A percentile compares a stretch with the other conserved stretches of the same genome.
Evolutionary conservation across 2,888 invertebrate genomes (phyloP).

Genomic region (Clepsis dumicolana): DNA sequence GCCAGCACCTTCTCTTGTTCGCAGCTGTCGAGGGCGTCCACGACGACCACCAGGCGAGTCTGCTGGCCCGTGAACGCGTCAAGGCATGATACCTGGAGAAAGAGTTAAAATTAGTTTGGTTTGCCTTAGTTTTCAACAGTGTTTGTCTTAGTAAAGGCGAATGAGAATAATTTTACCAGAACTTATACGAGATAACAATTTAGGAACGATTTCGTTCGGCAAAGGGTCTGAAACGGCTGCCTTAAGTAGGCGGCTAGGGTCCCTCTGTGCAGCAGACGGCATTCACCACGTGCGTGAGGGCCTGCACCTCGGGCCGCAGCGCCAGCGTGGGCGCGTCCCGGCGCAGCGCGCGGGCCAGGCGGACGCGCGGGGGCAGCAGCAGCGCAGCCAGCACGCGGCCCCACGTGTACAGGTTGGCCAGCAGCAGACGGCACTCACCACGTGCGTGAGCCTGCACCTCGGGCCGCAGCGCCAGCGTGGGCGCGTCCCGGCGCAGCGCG

Average conservation of each 20-base stretch:
- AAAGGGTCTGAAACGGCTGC: too few relatives aligned
- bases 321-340: slow-evolving; percentile 95
- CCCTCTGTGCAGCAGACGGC: not conserved
- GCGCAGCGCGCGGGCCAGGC: slow-evolving; percentile 91
- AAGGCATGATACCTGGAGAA: slow-evolving; percentile 93
- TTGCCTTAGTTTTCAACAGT: slow-evolving; percentile 86
- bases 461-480: slow-evolving; percentile 92
- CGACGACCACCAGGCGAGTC: slow-evolving; percentile 97
- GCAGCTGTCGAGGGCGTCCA: slow-evolving; percentile 99
- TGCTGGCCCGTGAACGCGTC: slow-evolving; percentile 98
- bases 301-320: slow-evolving; percentile 93
- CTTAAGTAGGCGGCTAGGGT: too few relatives aligned
- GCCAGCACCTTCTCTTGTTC: slow-evolving; percentile 98
- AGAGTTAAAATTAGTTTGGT: not conserved
- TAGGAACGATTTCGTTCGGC: too few relatives aligned
- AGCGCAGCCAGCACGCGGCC: slow-evolving; percentile 88
- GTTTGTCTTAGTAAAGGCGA: too few relatives aligned
- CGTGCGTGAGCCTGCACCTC: slow-evolving; percentile 96
- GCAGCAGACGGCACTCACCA: slow-evolving; percentile 85
- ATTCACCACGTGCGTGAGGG: slow-evolving; percentile 94
- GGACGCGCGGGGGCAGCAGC: slow-evolving; percentile 92
- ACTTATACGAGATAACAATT: too few relatives aligned
- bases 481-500: slow-evolving; percentile 94
- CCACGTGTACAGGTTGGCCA: not conserved
- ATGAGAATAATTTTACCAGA: too few relatives aligned